These are phyloP conservation scores for Dicentrarchus labrax DNA, from an alignment of 2,113 vertebrate species.

Conservation along the genomic window DNA sequence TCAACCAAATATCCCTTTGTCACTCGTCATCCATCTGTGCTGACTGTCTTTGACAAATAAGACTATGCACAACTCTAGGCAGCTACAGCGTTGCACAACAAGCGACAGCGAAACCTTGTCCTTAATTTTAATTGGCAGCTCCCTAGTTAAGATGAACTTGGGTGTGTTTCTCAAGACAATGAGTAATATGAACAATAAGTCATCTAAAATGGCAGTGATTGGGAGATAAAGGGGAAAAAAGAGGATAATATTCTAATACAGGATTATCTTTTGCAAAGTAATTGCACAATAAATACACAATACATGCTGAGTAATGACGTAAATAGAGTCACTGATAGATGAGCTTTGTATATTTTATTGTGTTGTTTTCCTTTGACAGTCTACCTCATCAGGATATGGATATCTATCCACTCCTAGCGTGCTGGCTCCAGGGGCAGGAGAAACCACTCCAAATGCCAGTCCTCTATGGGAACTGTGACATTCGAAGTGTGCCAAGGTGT, in stretches of 20 bases:
- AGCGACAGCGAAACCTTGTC: constrained; percentile 51
- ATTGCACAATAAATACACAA: background rate
- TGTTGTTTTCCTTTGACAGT: constrained; percentile 52
- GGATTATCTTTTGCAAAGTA: constrained; percentile 16
- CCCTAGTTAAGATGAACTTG: constrained; percentile 52
- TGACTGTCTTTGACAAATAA: constrained; percentile 77
- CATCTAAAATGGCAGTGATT: constrained; percentile 58
- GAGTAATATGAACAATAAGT: constrained; percentile 51
- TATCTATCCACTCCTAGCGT: constrained; percentile 58
- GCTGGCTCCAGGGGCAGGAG: constrained; percentile 70
- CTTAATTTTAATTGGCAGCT: constrained; percentile 78
- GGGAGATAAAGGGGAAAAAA: background rate
- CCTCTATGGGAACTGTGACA: constrained; percentile 84
- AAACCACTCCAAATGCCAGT: constrained; percentile 84
- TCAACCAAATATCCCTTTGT: constrained; percentile 77
- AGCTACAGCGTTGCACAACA: constrained; percentile 64
- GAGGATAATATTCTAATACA: background rate
- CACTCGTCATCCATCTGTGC: constrained; percentile 83
- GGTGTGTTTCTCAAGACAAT: constrained; percentile 62
- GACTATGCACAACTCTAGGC: constrained; percentile 55
- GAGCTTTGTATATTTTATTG: background rate
- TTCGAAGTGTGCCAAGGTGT: constrained; percentile 80
- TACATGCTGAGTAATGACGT: background rate
- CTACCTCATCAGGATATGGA: constrained; percentile 55
- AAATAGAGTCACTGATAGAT: constrained; percentile 14